Base-by-base conservation (phyloP, 2,888 invertebrate genomes). In the Drosophila gaucha region DNA sequence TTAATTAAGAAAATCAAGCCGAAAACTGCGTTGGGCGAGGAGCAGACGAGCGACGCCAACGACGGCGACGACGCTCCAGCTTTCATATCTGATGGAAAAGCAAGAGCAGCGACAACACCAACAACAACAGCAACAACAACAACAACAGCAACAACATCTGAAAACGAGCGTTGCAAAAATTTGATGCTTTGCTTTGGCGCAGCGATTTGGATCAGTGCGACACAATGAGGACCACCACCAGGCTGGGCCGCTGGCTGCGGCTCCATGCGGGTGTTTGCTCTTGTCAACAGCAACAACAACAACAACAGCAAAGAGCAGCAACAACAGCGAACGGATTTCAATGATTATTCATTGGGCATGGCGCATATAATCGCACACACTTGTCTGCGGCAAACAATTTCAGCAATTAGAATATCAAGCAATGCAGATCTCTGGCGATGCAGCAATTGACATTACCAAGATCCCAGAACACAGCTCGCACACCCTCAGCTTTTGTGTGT, bases 1-100 rank as follows among this genome's bases (percentile, higher is more conserved):
- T 86, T 88, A 86, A 86, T 86, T 88, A 88, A 86, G 88, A 88
- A 86, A 86, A 86, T 84, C 85, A 88, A 86, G 86, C 80, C 80
- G 66, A 86, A 82, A 84, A 72, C 78, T 82, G 86, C 82, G 82
- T 82, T 82, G 84, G 73, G 78, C 70, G 78, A 74, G 64, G 70
- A 70, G 52, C 75, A 71, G 65, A 65, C 71, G 67, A 77, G 64
- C 67, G 77, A 76, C 76, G 74, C 77, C 74, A 72, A 72, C 50
- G 41, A 77, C 56, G 66, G 66, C 74, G 65, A 68, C 80, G 76
- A 88, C 84, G 85, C 85, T 85, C 85, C 86, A 82, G 83, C 79
- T 87, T 88, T 83, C 88, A 85, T 85, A 85, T 85, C 85, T 86
- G 85, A 85, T 85, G 86, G 84, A 85, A 83, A 86, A 82, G 73